phyloP scores from a whole-genome alignment of 2,797 vertebrate species.

The Heteromormyrus szaboi region DNA sequence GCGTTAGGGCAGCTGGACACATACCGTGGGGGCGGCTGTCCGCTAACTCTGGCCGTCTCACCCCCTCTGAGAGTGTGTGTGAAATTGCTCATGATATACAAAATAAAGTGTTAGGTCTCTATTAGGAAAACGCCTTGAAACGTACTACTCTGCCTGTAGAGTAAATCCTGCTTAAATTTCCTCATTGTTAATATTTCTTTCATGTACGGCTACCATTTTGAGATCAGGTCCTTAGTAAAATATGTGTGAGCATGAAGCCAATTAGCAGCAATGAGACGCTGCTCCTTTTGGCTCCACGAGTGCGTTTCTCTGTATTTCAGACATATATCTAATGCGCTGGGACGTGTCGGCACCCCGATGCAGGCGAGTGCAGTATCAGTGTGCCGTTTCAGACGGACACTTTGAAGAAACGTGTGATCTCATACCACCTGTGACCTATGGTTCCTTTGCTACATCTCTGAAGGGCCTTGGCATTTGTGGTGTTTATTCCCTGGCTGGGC shows the following conservation, averaged over 20 bases:
- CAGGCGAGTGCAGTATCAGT: background rate
- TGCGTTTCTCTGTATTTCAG: constrained; percentile 21
- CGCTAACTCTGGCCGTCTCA: background rate
- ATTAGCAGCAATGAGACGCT: constrained; percentile 50
- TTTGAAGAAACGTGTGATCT: background rate
- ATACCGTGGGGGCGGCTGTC: background rate
- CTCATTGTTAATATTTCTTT: constrained; percentile 66
- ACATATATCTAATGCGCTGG: background rate
- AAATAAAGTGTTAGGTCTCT: constrained; percentile 53
- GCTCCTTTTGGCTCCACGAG: background rate
- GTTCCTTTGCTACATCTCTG: background rate
- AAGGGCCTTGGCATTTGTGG: background rate
- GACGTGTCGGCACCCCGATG: background rate
- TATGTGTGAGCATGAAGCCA: constrained; percentile 48
- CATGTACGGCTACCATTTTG: constrained; percentile 48
- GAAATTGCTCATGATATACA: constrained; percentile 57
- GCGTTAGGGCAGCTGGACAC: background rate
- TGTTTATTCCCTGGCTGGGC: background rate
- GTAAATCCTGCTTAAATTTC: constrained; percentile 52
- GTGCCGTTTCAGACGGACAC: background rate
- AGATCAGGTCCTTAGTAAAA: constrained; percentile 58
- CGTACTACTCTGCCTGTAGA: constrained; percentile 50
- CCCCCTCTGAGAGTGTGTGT: constrained; percentile 35
- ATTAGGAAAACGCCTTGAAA: constrained; percentile 45
- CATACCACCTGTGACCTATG: background rate